Percentiles rank a stretch among this genome's conserved stretches.
Conservation (phyloP, 2,113 vertebrate genomes). For the Oenanthe oenanthe region DNA sequence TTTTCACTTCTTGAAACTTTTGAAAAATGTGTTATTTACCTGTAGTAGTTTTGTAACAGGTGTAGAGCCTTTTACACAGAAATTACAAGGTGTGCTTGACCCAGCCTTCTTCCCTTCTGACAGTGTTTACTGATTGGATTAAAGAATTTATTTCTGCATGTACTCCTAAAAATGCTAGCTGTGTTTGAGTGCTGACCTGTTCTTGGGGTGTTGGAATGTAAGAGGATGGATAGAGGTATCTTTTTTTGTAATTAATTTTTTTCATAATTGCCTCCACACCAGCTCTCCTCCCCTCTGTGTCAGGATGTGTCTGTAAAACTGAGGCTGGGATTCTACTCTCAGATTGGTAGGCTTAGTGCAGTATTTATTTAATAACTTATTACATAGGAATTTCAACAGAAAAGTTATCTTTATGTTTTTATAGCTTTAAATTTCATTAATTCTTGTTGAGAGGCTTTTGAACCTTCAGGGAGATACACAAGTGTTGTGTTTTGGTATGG, state of each 20-base stretch:
- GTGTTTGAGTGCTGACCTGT: neutral
- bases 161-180: neutral
- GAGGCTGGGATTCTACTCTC: neutral
- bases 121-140: neutral
- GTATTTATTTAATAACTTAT: neutral
- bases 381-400: neutral
- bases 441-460: neutral
- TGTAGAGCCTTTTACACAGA: neutral
- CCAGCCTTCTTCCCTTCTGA: neutral
- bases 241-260: neutral
- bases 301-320: neutral
- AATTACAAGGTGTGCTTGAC: neutral
- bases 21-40: neutral
- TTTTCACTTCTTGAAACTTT: neutral
- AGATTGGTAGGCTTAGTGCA: neutral
- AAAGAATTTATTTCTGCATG: neutral
- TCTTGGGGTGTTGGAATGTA: neutral
- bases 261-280: neutral
- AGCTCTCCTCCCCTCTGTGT: neutral
- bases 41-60: neutral
- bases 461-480: neutral
- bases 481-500: accelerated
- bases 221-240: neutral
- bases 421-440: neutral
- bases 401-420: neutral